Percentiles rank a stretch among this genome's conserved stretches.
phyloP scores from a whole-genome alignment of 37 sponge, comb jelly and placozoan species.

The Amphimedon queenslandica region DNA sequence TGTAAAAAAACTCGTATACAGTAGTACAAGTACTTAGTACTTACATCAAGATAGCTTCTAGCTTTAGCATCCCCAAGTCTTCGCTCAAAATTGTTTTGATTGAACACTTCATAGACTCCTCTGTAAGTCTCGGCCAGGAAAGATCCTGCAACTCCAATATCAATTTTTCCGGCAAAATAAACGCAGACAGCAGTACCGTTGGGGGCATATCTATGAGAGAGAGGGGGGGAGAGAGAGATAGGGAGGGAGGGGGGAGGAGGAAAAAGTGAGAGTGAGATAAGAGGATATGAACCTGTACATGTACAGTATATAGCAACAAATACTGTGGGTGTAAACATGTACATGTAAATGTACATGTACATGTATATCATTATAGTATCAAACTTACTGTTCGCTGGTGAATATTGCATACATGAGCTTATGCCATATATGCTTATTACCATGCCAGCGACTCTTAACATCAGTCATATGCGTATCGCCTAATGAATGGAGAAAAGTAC shows the following conservation, averaged over 20 bases:
- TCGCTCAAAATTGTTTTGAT: neutral
- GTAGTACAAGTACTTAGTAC: no score
- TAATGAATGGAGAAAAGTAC: neutral
- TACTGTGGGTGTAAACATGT: neutral
- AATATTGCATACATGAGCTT: neutral
- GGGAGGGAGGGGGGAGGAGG: no score
- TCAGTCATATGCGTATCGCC: neutral
- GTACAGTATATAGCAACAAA: neutral
- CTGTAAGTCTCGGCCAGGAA: neutral
- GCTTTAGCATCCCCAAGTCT: neutral
- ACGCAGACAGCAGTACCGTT: neutral
- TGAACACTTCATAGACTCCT: neutral
- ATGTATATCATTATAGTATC: no score
- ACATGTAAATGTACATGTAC: neutral
- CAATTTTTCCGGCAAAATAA: neutral
- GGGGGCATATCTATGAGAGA: neutral
- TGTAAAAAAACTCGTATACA: no score
- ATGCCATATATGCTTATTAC: neutral
- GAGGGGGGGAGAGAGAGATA: no score
- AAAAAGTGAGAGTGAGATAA: no score
- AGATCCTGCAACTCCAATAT: neutral
- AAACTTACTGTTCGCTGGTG: neutral
- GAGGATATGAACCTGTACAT: no score
- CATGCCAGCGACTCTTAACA: neutral
- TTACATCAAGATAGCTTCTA: no score